Percentiles rank a stretch among this genome's conserved stretches.
Evolutionary conservation across 2,888 invertebrate species (phyloP).

Genomic region (Synergus umbraculus): DNA sequence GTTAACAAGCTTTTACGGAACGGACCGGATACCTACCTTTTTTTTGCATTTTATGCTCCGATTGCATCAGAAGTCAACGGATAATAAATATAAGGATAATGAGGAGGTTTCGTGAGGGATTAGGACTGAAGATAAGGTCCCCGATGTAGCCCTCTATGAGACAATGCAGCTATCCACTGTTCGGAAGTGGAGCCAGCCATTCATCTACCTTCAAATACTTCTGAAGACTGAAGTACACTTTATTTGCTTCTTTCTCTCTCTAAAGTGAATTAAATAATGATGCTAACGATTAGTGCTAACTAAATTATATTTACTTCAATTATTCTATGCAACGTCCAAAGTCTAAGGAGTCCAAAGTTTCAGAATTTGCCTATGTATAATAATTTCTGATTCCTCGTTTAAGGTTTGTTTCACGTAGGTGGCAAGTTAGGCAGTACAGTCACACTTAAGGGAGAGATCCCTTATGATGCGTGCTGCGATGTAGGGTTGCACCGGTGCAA

Average conservation of each 20-base stretch:
- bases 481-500: constrained; percentile 49
- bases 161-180: neutral
- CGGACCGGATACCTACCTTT: constrained; percentile 60
- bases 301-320: too few relatives aligned
- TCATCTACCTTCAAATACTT: neutral
- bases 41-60: constrained; percentile 62
- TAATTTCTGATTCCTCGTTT: neutral
- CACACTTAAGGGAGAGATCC: constrained; percentile 31
- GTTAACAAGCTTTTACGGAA: constrained; percentile 66
- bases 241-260: too few relatives aligned
- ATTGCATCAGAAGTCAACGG: constrained; percentile 64
- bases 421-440: neutral
- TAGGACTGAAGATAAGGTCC: constrained; percentile 8
- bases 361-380: neutral
- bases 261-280: too few relatives aligned
- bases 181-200: neutral
- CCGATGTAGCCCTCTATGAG: neutral
- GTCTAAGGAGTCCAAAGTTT: too few relatives aligned
- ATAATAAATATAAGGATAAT: constrained; percentile 67
- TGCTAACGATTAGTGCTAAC: too few relatives aligned
- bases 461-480: constrained; percentile 7
- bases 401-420: neutral
- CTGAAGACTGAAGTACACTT: too few relatives aligned
- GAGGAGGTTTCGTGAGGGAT: constrained; percentile 9
- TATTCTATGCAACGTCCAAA: too few relatives aligned